Evolutionary conservation across 2,888 invertebrate species (phyloP).

Genomic region (Campoplex capitator): DNA sequence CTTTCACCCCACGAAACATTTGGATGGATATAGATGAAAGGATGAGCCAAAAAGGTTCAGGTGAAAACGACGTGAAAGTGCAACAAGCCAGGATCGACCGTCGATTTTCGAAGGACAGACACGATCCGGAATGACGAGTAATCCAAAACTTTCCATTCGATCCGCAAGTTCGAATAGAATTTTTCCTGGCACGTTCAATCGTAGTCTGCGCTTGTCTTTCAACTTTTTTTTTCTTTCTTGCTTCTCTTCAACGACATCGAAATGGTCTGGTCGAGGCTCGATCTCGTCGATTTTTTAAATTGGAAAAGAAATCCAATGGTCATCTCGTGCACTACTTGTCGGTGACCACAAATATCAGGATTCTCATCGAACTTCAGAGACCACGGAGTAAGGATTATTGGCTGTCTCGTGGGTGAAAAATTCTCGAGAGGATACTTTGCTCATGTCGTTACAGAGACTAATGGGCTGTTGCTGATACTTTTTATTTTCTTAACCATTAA

Average conservation of each 20-base stretch:
- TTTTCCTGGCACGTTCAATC: slow-evolving; percentile 42
- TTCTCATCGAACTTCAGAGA: neutral
- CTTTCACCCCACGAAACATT: slow-evolving; percentile 52
- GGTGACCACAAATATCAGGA: slow-evolving; percentile 26
- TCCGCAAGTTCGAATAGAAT: neutral
- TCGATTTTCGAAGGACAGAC: slow-evolving; percentile 15
- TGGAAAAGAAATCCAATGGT: slow-evolving; percentile 40
- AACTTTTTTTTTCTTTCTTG: neutral
- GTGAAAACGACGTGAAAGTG: slow-evolving; percentile 40
- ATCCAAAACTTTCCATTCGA: slow-evolving; percentile 47
- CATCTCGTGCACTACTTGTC: neutral
- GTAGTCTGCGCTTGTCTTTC: neutral
- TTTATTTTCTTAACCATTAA: neutral
- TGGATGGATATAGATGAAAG: slow-evolving; percentile 29
- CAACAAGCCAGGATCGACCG: slow-evolving; percentile 36
- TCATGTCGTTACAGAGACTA: slow-evolving; percentile 24
- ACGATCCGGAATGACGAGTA: slow-evolving; percentile 35
- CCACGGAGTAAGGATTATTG: slow-evolving; percentile 18
- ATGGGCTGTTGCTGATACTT: neutral
- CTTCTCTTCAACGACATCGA: neutral
- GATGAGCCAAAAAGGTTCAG: slow-evolving; percentile 28
- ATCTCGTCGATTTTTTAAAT: slow-evolving; percentile 37
- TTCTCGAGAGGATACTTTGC: neutral
- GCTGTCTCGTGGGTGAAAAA: slow-evolving; percentile 22
- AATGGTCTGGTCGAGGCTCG: slow-evolving; percentile 1